Conservation (phyloP, 2,113 vertebrate species). For the Psilopogon haemacephalus region DNA sequence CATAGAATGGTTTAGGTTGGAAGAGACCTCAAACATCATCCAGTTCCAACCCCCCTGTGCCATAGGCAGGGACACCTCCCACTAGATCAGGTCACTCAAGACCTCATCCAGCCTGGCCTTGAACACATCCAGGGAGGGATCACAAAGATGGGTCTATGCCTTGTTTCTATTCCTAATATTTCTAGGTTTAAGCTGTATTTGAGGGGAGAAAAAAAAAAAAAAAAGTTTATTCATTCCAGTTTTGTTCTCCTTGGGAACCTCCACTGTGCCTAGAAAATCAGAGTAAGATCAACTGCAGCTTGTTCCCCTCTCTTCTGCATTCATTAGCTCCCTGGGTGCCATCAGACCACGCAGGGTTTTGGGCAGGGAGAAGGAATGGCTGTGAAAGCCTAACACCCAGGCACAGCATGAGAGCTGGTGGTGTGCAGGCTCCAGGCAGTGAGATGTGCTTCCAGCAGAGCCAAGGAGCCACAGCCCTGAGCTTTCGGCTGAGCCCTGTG, state of each 20-base stretch:
- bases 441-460: background rate
- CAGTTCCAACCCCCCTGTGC: too few species aligned
- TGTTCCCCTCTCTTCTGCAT: background rate
- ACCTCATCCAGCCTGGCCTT: too few species aligned
- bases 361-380: background rate
- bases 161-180: background rate
- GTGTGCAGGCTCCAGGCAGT: background rate
- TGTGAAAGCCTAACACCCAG: background rate
- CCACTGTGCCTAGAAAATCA: background rate
- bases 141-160: background rate
- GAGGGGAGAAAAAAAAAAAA: too few species aligned
- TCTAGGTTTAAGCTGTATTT: background rate
- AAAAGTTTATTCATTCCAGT: background rate
- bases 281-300: background rate
- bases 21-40: too few species aligned
- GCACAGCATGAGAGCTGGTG: background rate
- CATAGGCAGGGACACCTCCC: too few species aligned
- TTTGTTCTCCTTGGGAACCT: background rate
- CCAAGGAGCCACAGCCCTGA: background rate
- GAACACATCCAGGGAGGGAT: too few species aligned
- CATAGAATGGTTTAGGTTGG: too few species aligned
- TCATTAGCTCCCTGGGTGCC: conserved; percentile 8
- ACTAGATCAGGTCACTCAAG: too few species aligned
- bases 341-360: background rate
- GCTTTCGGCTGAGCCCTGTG: background rate